Evolutionary conservation across 2,888 invertebrate genomes (phyloP).

Genomic region (Hydroisotoma schaefferi): DNA sequence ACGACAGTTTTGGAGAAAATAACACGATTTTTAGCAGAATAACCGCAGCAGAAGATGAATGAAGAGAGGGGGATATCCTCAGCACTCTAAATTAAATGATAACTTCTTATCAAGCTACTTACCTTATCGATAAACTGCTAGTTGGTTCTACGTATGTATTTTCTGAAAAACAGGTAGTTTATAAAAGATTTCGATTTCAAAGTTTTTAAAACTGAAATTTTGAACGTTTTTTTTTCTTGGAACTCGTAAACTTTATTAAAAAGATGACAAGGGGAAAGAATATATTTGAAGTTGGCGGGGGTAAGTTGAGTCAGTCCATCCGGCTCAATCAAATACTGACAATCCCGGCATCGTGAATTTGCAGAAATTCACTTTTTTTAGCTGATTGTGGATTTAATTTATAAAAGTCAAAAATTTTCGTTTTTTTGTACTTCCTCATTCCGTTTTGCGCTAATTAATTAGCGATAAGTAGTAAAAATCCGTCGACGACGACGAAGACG

Average conservation of each 20-base stretch:
- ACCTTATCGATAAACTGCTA: too few relatives aligned
- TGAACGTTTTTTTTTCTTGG: neutral
- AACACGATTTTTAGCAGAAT: neutral
- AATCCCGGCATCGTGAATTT: constrained; percentile 19
- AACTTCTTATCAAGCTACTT: too few relatives aligned
- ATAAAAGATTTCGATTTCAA: neutral
- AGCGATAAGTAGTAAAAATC: too few relatives aligned
- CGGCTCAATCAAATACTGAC: neutral
- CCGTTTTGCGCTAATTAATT: too few relatives aligned
- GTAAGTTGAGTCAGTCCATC: neutral
- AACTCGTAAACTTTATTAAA: neutral
- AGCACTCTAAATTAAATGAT: too few relatives aligned
- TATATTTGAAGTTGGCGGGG: constrained; percentile 10
- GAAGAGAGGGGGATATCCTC: neutral
- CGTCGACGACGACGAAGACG: too few relatives aligned
- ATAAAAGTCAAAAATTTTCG: constrained; percentile 1
- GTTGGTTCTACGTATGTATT: too few relatives aligned
- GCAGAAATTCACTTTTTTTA: constrained; percentile 14
- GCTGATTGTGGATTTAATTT: too few relatives aligned
- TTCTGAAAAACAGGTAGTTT: too few relatives aligned
- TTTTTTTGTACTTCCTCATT: too few relatives aligned
- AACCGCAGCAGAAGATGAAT: neutral
- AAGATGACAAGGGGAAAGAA: constrained; percentile 30
- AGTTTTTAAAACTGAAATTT: neutral
- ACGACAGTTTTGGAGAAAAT: neutral